Evolutionary conservation across 2,888 invertebrate genomes (phyloP), one percentile per base, ranked within the genome.

Genomic region (Cantharis nigra): DNA sequence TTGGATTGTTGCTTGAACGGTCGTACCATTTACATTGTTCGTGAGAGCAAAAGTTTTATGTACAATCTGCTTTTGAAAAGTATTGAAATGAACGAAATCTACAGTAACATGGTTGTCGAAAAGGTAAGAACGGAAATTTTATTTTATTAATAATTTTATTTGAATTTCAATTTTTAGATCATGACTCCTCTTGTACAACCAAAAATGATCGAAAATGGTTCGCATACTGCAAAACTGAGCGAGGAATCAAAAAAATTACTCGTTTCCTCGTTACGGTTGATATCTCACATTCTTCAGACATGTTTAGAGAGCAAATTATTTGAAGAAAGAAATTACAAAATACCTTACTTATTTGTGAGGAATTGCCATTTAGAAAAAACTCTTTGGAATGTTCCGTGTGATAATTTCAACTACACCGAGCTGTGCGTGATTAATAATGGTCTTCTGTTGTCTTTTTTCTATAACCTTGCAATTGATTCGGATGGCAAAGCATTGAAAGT

Each of bases 11-110:
- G 92, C 78, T 91, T 93, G 81, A 89, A 91, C 74, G 92, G 92
- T 85, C 92, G 93, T 78, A 95, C 95, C 0, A 89, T 95, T 63
- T 95, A 95, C 84, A 92, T 95, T 10, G 91, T 92, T 0, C 90
- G 92, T 63, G 93, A 94, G 84, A 92, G 93, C 9, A 92, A 93
- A 74, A 90, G 91, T 76, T 92, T 95, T 82, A 88, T 94, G 16
- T 90, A 91, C 16, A 89, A 89, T 77, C 90, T 94, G 74, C 83
- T 94, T 0, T 91, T 91, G 87, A 91, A 90, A 85, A 86, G 91
- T 1, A 89, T 90, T 18, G 90, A 91, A 71, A 87, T 90, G 62
- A 90, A 92, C 81, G 86, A 86, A 67, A 84, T 86, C 13, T 89
- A 92, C 62, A 91, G 92, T 13, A 77, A 63, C 49, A 71, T 77